phyloP scores from a whole-genome alignment of 37 sponge, comb jelly and placozoan species.

The Eunapius fragilis region DNA sequence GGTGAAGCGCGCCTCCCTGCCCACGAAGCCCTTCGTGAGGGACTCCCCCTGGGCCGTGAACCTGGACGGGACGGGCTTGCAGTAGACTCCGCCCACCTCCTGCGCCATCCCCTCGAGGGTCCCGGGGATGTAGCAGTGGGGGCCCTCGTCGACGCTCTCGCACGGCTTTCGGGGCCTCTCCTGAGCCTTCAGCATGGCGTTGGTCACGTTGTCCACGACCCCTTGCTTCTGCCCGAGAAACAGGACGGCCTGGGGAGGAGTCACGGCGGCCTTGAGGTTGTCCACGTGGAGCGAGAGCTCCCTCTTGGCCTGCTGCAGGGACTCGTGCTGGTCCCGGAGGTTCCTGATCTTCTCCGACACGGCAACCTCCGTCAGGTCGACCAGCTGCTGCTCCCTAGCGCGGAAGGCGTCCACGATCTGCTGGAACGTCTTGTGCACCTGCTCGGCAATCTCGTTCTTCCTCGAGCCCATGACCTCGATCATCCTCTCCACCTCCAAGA shows the following conservation, averaged over 20 bases:
- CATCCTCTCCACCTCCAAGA: constrained; percentile 20
- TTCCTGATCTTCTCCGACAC: constrained; percentile 20
- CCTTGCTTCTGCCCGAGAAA: constrained; percentile 17
- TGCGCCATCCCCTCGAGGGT: constrained; percentile 8
- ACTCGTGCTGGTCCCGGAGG: constrained; percentile 14
- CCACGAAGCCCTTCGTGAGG: constrained; percentile 43
- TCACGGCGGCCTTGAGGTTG: constrained; percentile 5
- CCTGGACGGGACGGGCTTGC: constrained; percentile 41
- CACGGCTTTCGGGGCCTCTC: constrained; percentile 5
- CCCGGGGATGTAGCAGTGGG: constrained; percentile 19
- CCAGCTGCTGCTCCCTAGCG: constrained; percentile 15
- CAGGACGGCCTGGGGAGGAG: background rate
- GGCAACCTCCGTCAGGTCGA: constrained; percentile 11
- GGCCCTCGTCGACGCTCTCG: constrained; percentile 35
- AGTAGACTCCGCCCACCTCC: constrained; percentile 32
- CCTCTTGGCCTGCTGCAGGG: constrained; percentile 3
- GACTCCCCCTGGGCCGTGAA: constrained; percentile 39
- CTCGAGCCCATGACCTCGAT: constrained; percentile 5
- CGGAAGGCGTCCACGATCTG: constrained; percentile 18
- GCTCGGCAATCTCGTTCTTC: constrained; percentile 9
- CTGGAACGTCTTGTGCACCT: constrained; percentile 38
- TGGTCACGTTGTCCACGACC: background rate
- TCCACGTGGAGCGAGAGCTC: background rate
- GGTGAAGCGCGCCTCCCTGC: constrained; percentile 22
- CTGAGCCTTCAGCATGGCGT: constrained; percentile 16